These are phyloP conservation scores for Ctenicera cuprea DNA, from an alignment of 2,888 invertebrate genomes.

Conservation along the genomic window DNA sequence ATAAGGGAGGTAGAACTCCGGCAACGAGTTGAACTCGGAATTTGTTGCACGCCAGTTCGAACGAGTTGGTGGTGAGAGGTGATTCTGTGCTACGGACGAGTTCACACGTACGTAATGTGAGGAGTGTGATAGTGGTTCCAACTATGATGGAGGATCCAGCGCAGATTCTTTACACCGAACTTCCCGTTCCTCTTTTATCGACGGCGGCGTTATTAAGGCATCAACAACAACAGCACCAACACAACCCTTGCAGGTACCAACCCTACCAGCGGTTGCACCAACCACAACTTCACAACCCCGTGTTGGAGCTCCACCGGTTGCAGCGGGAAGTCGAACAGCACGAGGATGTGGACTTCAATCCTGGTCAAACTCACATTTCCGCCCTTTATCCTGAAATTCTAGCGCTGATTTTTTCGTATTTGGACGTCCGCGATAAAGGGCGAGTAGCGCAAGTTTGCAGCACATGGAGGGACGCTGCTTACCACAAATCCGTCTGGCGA, in stretches of 20 bases:
- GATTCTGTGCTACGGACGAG: conserved; percentile 66
- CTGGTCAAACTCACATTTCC: conserved; percentile 85
- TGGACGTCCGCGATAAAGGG: conserved; percentile 92
- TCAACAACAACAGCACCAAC: conserved; percentile 72
- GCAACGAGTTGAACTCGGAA: conserved; percentile 48
- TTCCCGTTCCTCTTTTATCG: conserved; percentile 75
- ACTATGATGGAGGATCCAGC: conserved; percentile 75
- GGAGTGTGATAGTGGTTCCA: conserved; percentile 65
- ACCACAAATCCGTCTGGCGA: conserved; percentile 94
- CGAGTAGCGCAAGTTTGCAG: conserved; percentile 92
- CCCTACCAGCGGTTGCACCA: conserved; percentile 82
- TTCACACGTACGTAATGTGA: conserved; percentile 71
- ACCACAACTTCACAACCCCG: conserved; percentile 75
- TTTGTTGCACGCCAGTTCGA: conserved; percentile 58
- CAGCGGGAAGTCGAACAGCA: conserved; percentile 58
- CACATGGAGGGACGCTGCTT: conserved; percentile 94
- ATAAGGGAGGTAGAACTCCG: conserved; percentile 43
- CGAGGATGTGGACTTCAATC: conserved; percentile 57
- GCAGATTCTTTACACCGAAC: conserved; percentile 76
- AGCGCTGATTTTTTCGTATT: conserved; percentile 92
- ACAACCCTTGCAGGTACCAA: conserved; percentile 75
- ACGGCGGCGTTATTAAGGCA: conserved; percentile 74
- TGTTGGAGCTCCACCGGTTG: conserved; percentile 66
- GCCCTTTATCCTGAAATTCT: conserved; percentile 94
- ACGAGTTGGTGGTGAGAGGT: conserved; percentile 65